Conservation (phyloP, 2,113 vertebrate species). For the Ceyx melanurus region DNA sequence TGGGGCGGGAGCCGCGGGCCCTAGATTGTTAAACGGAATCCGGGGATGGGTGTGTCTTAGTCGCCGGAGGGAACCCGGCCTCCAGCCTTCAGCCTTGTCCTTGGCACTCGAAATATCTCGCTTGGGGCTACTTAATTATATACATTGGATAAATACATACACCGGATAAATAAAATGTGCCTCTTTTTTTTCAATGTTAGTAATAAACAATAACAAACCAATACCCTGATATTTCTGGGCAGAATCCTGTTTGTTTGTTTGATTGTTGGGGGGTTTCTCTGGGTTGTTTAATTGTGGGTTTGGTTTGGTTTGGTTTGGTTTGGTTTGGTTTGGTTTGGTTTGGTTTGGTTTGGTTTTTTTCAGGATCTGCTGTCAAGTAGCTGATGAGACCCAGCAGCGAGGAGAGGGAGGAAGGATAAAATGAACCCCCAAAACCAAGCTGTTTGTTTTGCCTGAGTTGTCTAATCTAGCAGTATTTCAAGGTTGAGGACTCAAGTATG, state of each 20-base stretch:
- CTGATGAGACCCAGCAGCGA: not conserved
- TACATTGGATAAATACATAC: too few species aligned
- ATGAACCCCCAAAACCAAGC: not conserved
- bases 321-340: not conserved
- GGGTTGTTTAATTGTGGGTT: not conserved
- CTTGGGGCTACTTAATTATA: fast-evolving
- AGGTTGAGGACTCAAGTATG: not conserved
- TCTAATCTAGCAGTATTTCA: not conserved
- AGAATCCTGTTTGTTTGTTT: not conserved
- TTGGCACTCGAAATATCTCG: fast-evolving
- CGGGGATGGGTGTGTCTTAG: fast-evolving
- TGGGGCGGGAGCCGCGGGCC: not conserved
- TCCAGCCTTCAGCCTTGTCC: fast-evolving
- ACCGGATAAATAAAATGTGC: fast-evolving
- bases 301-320: not conserved
- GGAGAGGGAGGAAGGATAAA: fast-evolving
- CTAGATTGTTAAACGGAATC: too few species aligned
- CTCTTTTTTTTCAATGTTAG: fast-evolving
- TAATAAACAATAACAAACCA: not conserved
- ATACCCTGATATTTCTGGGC: fast-evolving
- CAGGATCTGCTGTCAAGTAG: not conserved
- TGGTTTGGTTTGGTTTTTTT: not conserved
- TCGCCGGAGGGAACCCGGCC: fast-evolving
- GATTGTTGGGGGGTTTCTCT: too few species aligned
- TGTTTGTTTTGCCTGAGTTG: not conserved